Base-by-base conservation (phyloP, 2,888 invertebrate species). In the Leucophenga maculata region DNA sequence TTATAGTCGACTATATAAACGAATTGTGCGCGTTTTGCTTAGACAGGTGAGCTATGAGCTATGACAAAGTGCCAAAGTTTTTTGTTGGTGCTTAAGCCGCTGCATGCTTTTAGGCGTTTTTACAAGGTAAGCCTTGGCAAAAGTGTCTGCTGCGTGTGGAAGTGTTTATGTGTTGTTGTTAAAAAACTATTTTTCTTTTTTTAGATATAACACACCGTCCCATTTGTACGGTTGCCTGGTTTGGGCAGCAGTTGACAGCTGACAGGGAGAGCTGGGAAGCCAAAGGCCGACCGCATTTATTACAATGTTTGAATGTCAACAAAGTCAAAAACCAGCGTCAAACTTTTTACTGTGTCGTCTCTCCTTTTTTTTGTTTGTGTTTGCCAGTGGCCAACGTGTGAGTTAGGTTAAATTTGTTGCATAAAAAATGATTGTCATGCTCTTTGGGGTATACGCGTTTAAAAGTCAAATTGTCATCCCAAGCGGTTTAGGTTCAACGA, bases 1-100 rank as follows among this genome's bases (percentile, higher is more conserved):
- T 22, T 26, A 60, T 3, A 55, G 46, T 31, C 13, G 65, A 52
- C 57, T 32, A 68, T 62, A 65, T 66, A 77, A 78, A 78, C 26
- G 1, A 57, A 9, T 4, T 1, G 16, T 52, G 8, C 13, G 16
- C 52, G 18, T n/a, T 60, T 26, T 60, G 60, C 54, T 44, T 57
- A 60, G n/a, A 65, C 14, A 16, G 50, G 18, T 50, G 50, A 16
- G 50, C 50, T 50, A 77, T 50, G 50, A 16, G 50, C 50, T 50
- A 77, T 84, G 85, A 85, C 77, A 84, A 84, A 84, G 81, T 84
- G 85, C 74, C 80, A 77, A 83, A 84, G 75, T 82, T 79, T 68
- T 72, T 68, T 70, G 69, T n/a, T n/a, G n/a, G 69, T 52, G 32
- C 48, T 52, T 67, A 65, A 75, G 70, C 70, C 55, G 67, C 67